phyloP scores from a whole-genome alignment of 37 sponge, comb jelly and placozoan species.

The Haliclona indistincta region DNA sequence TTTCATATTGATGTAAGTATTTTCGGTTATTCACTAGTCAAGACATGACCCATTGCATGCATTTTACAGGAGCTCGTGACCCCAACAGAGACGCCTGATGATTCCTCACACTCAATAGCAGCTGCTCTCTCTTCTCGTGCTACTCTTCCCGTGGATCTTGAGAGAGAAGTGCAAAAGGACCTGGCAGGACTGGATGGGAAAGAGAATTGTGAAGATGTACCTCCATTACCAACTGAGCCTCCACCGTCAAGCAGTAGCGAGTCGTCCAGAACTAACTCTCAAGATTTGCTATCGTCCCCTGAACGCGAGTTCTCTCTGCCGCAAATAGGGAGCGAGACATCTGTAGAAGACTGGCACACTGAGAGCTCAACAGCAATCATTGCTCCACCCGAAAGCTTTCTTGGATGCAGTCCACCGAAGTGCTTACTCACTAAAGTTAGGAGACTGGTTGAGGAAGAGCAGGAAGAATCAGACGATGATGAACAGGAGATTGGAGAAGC shows the following conservation, averaged over 20 bases:
- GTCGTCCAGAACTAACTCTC: not conserved
- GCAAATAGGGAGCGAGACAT: not conserved
- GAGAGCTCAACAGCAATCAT: not conserved
- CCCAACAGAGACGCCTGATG: too few species aligned
- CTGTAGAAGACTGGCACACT: not conserved
- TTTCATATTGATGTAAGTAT: too few species aligned
- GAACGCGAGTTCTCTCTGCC: not conserved
- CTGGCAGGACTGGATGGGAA: not conserved
- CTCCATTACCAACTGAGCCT: not conserved
- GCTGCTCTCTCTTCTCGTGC: too few species aligned
- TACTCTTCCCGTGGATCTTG: not conserved
- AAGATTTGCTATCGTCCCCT: not conserved
- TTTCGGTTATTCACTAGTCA: too few species aligned
- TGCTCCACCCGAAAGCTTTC: not conserved
- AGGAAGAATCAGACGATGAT: not conserved
- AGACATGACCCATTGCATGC: too few species aligned
- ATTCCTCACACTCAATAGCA: too few species aligned
- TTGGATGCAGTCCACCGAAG: not conserved
- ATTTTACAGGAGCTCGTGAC: too few species aligned
- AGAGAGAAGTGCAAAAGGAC: not conserved
- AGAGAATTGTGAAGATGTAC: not conserved
- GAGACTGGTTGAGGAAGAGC: not conserved
- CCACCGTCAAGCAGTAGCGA: constrained; percentile 6
- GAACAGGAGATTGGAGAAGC: not conserved
- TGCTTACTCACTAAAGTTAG: not conserved